Conservation (phyloP, 2,797 vertebrate genomes). For the Apodemus agrarius region DNA sequence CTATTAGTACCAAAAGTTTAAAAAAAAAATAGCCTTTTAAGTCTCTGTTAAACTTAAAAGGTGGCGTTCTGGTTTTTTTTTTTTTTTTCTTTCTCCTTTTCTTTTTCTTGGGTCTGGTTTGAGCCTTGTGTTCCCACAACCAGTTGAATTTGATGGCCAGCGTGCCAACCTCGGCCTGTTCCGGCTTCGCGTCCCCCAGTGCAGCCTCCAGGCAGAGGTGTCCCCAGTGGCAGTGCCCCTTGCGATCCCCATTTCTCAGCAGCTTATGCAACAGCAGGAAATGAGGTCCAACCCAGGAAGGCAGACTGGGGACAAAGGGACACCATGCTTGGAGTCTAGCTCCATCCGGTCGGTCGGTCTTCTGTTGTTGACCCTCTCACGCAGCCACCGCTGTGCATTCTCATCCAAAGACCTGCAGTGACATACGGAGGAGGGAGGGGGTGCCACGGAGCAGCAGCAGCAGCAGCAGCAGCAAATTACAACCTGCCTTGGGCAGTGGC, state of each 20-base stretch:
- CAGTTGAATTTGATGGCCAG: conserved; percentile 33
- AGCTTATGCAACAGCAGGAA: background rate
- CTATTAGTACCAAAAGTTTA: conserved; percentile 65
- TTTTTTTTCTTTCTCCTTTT: background rate
- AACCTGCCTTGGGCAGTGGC: background rate
- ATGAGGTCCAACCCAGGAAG: background rate
- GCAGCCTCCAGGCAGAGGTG: conserved; percentile 56
- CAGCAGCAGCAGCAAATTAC: background rate
- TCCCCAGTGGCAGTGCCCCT: conserved; percentile 18
- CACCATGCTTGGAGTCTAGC: background rate
- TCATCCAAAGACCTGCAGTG: background rate
- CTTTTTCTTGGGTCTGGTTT: background rate
- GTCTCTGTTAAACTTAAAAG: conserved; percentile 63
- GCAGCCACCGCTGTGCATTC: background rate
- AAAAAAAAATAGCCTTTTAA: conserved; percentile 13
- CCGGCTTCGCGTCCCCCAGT: background rate
- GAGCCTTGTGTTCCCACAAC: conserved; percentile 34
- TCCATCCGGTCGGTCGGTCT: background rate
- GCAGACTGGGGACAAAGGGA: background rate
- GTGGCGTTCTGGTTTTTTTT: conserved; percentile 56
- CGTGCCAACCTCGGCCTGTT: conserved; percentile 54
- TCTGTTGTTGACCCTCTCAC: background rate
- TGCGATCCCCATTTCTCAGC: background rate
- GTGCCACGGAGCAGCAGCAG: background rate
- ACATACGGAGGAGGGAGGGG: background rate